Evolutionary conservation across 2,888 invertebrate genomes (phyloP), one percentile per base, ranked within the genome.

Genomic region (Watsonalla binaria): DNA sequence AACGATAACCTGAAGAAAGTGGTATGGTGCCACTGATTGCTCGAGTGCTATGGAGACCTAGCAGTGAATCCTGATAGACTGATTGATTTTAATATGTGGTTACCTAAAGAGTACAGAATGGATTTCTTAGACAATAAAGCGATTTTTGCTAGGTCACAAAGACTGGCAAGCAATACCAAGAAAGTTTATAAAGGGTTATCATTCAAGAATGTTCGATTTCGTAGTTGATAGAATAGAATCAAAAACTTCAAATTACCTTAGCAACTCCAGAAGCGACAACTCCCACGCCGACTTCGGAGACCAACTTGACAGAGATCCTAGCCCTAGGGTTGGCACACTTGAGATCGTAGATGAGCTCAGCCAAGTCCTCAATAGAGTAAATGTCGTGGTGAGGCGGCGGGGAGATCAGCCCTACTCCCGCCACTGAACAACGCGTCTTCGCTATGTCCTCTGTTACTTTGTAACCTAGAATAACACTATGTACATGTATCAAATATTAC

Each of bases 311-410:
- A 34, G 98, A 98, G 70, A 99, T 97, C 59, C 99, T 92, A 0
- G 99, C 99, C 53, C 92, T 91, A 0, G 99, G 99, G 90, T 99
- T 99, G 59, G 99, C 97, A 76, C 97, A 98, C 86, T 99, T 99
- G 63, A 99, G 91, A 89, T 99, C 99, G 80, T 99, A 99, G 76
- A 99, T 99, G 54, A 99, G 92, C 86, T 99, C 98, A 0, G 99
- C 98, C 72, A 99, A 91, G 92, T 99, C 99, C 87, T 99, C 99
- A 79, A 99, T 99, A 51, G 98, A 99, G 90, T 99, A 99, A 86
- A 99, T 99, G 77, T 99, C 99, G 91, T 99, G 99, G 90, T 99
- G 99, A 2, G 99, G 99, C 8, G 99, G 99, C 6, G 99, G 99
- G 0, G 98, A 99, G 81, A 99, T 99, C 7, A 99, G 92, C 6